Evolutionary conservation across 2,797 vertebrate genomes (phyloP), one percentile per base, ranked within the genome.

Genomic region (Muscicapa comitata): DNA sequence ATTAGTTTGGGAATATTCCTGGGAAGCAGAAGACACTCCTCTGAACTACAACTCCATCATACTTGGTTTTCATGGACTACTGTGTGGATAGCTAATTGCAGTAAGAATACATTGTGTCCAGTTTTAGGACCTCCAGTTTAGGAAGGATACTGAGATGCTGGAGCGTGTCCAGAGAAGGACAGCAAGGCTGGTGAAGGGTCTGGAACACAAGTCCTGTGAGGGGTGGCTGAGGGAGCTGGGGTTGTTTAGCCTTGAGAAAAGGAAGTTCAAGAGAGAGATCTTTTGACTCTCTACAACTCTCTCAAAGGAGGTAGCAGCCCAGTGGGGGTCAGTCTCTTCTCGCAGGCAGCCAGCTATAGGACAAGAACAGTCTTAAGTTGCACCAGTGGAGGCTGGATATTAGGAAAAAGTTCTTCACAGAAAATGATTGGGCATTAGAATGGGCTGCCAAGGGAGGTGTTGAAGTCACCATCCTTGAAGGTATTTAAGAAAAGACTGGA

Each of bases 351-450:
- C 8, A 37, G 17, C 2, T 3, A 51, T 28, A 53, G 23, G 47
- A 61, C 21, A 45, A 53, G 17, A 61, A 6, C 17, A 43, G 38
- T 15, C 33, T 53, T 53, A 45, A 37, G 14, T 6, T 71, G 38
- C 18, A 61, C 14, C 38, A 23, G 9, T 0, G 0, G 15, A 71
- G 33, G 7, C 15, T 53, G 18, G 23, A 7, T 11, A n/a, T n/a
- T 45, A 71, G n/a, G 26, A 35, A 33, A 10, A 33, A 37, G 26
- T 20, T 65, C 26, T 71, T 43, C 38, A 45, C 23, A 45, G 57
- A 43, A 53, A 17, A 18, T n/a, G 17, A n/a, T 1, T 38, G 23
- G n/a, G n/a, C n/a, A 38, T 23, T 53, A 11, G 23, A 45, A 38
- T 28, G 38, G 33, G 15, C 28, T 62, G 18, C 40, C 8, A 2